A percentile compares a stretch with the other conserved stretches of the same genome.
These are phyloP conservation scores for Trichogramma pretiosum DNA, from an alignment of 1,140 invertebrate species.

Conservation along the genomic window DNA sequence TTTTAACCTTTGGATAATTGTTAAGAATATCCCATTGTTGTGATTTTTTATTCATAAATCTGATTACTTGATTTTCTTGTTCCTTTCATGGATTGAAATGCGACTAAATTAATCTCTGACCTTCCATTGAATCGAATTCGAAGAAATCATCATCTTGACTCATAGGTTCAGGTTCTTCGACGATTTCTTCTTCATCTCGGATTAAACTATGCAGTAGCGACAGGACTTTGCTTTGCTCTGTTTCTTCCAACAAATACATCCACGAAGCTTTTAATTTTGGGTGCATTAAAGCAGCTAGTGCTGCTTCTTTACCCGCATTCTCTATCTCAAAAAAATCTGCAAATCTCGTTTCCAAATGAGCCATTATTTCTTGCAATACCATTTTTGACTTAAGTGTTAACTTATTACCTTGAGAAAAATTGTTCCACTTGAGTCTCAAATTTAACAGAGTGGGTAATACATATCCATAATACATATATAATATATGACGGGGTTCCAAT, in stretches of 20 bases:
- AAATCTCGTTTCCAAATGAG: slow-evolving; percentile 12
- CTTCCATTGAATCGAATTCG: slow-evolving; percentile 4
- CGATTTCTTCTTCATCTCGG: background rate
- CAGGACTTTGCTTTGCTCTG: slow-evolving; percentile 5
- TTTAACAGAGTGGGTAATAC: slow-evolving; percentile 16
- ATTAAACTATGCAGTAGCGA: background rate
- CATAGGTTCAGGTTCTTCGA: too few relatives aligned
- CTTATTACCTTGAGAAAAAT: background rate
- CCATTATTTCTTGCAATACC: slow-evolving; percentile 4
- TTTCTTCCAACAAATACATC: slow-evolving; percentile 6
- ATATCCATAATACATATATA: slow-evolving; percentile 16
- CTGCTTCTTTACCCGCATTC: slow-evolving; percentile 10
- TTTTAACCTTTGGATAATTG: slow-evolving; percentile 13
- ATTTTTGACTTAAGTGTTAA: background rate
- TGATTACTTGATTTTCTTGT: slow-evolving; percentile 4
- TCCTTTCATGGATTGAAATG: background rate
- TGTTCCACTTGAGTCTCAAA: slow-evolving; percentile 7
- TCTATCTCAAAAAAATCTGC: slow-evolving; percentile 11
- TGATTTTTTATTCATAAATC: background rate
- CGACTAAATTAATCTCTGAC: background rate
- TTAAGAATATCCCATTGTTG: slow-evolving; percentile 7
- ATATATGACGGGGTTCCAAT: too few relatives aligned
- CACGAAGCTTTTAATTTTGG: slow-evolving; percentile 20
- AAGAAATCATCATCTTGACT: background rate
- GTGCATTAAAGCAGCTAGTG: slow-evolving; percentile 16